Conservation (phyloP, 1,140 invertebrate genomes). For the Rhagoletis pomonella region DNA sequence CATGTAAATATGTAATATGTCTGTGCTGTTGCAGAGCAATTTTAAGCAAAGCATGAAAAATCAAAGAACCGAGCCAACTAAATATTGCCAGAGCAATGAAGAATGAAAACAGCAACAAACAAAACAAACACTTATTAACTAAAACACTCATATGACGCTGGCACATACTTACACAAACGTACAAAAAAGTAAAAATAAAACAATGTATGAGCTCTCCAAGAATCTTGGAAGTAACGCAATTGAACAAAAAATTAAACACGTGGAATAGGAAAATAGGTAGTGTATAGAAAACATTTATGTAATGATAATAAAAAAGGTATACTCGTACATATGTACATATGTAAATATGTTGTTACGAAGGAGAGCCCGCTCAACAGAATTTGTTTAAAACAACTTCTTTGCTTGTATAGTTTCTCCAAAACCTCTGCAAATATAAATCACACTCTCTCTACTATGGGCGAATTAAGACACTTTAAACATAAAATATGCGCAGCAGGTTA, state of each 20-base stretch:
- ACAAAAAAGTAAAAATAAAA: not conserved
- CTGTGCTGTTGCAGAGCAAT: not conserved
- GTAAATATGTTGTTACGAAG: not conserved
- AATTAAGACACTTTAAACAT: too few species aligned
- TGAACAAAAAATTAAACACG: not conserved
- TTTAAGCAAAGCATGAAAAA: conserved; percentile 36
- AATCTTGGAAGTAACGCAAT: not conserved
- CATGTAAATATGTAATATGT: not conserved
- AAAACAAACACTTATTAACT: not conserved
- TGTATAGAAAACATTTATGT: not conserved
- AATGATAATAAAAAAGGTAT: not conserved
- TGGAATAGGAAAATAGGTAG: not conserved
- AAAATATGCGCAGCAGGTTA: too few species aligned
- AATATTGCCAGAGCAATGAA: not conserved
- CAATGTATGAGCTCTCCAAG: not conserved
- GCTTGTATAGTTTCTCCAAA: not conserved
- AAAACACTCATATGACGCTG: not conserved
- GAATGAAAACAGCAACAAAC: conserved; percentile 24
- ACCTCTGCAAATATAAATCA: not conserved
- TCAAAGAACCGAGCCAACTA: not conserved
- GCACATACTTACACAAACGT: too few species aligned
- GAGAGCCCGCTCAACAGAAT: not conserved
- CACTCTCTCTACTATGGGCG: not conserved
- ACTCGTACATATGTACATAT: not conserved
- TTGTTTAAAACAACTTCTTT: conserved; percentile 30